Base-by-base conservation (phyloP, 2,113 vertebrate species). In the Syngnathus floridae region DNA sequence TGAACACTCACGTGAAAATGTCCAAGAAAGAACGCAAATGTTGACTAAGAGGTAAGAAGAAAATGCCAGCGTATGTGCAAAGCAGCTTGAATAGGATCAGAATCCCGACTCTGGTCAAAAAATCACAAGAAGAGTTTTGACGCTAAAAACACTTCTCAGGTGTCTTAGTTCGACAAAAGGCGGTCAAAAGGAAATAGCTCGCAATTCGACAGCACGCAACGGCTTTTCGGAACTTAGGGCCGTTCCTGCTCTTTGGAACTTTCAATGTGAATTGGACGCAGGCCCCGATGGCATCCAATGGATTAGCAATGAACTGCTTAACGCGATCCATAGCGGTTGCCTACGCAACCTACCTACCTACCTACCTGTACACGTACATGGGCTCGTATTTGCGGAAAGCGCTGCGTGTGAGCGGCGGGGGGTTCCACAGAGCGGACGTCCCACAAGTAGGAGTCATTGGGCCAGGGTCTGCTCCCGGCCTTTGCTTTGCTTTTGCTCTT, bases 401-500 rank as follows among this genome's bases (percentile, higher is more conserved):
- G 69, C 38, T 75, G 82, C 12, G 71, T 51, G 14, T 73, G 78
- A 54, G 55, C 60, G 26, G 26, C 26, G 31, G 81, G 62, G 83
- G 90, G 87, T 16, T 82, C 87, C 77, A 87, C 48, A 31, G 89
- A 86, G 65, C 78, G 85, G 0, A 82, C 71, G 0, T 86, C 89
- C 86, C 92, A 93, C 0, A 86, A 86, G 54, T 80, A 81, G 0
- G 86, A 85, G 55, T 89, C 86, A 65, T 76, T 83, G 87, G 90
- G 81, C 90, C 86, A 77, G 61, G 64, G 87, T 82, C 75, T 88
- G 88, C 85, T 77, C 79, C 65, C 89, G 81, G 54, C 87, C 86
- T 80, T 91, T 84, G 73, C 88, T 85, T 93, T 93, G 14, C 79
- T 88, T 69, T 89, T 94, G 79, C 91, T 92, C 82, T 92, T 95